A percentile compares a stretch with the other conserved stretches of the same genome.
These are phyloP conservation scores for Tachyglossus aculeatus DNA, from an alignment of 2,797 vertebrate genomes.

Conservation along the genomic window DNA sequence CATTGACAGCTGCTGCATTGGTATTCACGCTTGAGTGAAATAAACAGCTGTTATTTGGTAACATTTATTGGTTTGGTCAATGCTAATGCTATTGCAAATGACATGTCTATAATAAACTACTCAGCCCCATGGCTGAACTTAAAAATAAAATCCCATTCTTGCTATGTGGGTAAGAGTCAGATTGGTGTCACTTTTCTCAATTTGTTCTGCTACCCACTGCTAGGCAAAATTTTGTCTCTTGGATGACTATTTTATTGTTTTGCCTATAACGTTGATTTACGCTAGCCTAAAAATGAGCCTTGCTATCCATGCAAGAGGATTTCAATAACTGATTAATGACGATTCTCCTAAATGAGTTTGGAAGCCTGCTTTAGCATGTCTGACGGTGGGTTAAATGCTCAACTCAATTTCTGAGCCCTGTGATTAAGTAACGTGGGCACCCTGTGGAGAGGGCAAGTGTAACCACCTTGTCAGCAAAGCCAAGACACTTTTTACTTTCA, in stretches of 20 bases:
- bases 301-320: constrained; percentile 49
- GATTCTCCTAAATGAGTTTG: not conserved
- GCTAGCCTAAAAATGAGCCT: not conserved
- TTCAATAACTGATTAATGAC: constrained; percentile 60
- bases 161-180: too few relatives aligned
- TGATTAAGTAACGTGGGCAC: not conserved
- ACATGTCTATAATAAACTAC: constrained; percentile 3
- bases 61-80: constrained; percentile 7
- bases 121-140: not conserved
- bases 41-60: not conserved
- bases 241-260: constrained; percentile 74
- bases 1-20: not conserved
- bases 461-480: constrained; percentile 7
- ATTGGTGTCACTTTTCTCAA: too few relatives aligned
- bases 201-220: too few relatives aligned
- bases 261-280: constrained; percentile 66
- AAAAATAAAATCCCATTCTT: constrained; percentile 11
- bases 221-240: too few relatives aligned
- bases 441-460: rapidly evolving
- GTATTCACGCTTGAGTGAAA: not conserved
- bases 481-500: constrained; percentile 1
- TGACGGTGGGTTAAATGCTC: not conserved
- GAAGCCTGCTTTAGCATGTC: not conserved
- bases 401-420: rapidly evolving
- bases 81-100: not conserved